Conservation (phyloP, 2,888 invertebrate species). For the Camponotus fellah region DNA sequence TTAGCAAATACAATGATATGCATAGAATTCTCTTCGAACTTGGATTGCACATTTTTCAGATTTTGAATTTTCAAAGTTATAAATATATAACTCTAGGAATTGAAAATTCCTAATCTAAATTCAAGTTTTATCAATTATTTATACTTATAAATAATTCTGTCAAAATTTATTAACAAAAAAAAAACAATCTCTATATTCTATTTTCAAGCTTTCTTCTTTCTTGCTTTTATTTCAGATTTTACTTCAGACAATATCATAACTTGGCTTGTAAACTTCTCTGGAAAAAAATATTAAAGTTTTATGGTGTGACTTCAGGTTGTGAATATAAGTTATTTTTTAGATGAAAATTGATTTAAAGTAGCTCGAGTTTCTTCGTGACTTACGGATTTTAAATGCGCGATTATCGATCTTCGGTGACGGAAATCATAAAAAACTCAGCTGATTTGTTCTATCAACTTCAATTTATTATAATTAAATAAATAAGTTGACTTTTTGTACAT, state of each 20-base stretch:
- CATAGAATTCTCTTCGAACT: neutral
- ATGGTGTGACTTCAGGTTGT: neutral
- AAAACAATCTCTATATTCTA: conserved; percentile 11
- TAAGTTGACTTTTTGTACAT: conserved; percentile 64
- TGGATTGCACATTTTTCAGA: neutral
- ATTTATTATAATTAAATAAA: conserved; percentile 68
- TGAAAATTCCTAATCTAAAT: neutral
- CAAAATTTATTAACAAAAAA: conserved; percentile 14
- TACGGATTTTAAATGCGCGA: conserved; percentile 31
- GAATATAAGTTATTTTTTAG: conserved; percentile 19
- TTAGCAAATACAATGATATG: neutral
- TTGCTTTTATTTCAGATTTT: conserved; percentile 19
- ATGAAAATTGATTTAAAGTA: conserved; percentile 44
- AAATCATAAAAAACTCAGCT: conserved; percentile 1
- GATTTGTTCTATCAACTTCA: conserved; percentile 31
- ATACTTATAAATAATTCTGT: neutral
- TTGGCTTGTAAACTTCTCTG: conserved; percentile 19
- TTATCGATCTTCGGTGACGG: conserved; percentile 54
- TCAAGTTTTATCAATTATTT: neutral
- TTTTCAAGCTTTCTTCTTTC: neutral
- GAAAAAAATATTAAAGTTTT: conserved; percentile 48
- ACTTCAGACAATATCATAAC: conserved; percentile 24
- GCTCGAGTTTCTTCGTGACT: conserved; percentile 21
- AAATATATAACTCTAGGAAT: neutral
- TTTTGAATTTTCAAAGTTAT: neutral